Conservation (phyloP, 1,140 invertebrate species). For the Paralvinella palmiformis region DNA sequence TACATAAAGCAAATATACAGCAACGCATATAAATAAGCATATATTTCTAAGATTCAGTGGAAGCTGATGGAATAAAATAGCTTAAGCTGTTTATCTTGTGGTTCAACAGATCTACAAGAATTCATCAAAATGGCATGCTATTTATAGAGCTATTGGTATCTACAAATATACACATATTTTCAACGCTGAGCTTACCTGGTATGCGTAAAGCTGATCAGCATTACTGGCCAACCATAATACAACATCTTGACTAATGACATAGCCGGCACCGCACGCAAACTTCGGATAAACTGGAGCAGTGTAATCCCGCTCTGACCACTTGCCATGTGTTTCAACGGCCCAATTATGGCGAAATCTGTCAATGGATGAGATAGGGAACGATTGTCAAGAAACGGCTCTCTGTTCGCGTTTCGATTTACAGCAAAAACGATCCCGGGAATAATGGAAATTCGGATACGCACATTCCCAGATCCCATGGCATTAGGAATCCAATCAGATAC, state of each 20-base stretch:
- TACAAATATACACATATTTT: background rate
- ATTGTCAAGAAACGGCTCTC: no score
- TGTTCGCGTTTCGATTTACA: no score
- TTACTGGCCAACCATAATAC: slow-evolving; percentile 31
- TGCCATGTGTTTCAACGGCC: slow-evolving; percentile 32
- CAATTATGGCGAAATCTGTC: slow-evolving; percentile 37
- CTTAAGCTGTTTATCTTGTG: no score
- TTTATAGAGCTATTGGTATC: background rate
- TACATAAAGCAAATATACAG: background rate
- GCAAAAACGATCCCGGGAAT: no score
- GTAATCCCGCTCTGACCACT: slow-evolving; percentile 35
- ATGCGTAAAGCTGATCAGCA: slow-evolving; percentile 20
- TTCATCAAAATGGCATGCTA: background rate
- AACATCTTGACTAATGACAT: slow-evolving; percentile 31
- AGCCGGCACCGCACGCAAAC: slow-evolving; percentile 42
- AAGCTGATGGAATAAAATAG: background rate
- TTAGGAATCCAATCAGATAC: no score
- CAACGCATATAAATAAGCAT: background rate
- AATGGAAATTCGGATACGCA: no score
- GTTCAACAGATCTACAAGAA: no score
- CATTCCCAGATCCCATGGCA: no score
- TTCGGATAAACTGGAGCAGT: slow-evolving; percentile 28
- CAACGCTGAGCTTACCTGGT: slow-evolving; percentile 17
- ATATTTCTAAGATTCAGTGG: background rate
- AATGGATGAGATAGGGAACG: no score